Percentiles rank a stretch among this genome's conserved stretches.
Conservation (phyloP, 2,797 vertebrate species). For the Heterohyrax brucei region DNA sequence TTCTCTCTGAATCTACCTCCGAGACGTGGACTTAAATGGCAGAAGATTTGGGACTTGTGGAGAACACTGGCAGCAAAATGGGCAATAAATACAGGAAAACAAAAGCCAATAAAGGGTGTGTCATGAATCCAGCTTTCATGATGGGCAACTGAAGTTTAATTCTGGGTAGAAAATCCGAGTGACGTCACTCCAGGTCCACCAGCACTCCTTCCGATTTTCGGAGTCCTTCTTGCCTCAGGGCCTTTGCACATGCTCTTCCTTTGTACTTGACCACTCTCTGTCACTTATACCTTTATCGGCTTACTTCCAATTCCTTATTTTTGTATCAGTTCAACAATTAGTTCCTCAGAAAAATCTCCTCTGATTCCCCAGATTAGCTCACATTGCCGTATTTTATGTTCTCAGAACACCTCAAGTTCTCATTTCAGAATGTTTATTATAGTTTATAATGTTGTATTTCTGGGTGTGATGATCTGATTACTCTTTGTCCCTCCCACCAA, state of each 20-base stretch:
- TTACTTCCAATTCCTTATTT: background rate
- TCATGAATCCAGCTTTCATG: background rate
- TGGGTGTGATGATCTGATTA: background rate
- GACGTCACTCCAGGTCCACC: background rate
- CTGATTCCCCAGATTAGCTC: background rate
- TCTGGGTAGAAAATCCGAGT: background rate
- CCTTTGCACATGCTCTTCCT: background rate
- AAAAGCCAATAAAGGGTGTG: background rate
- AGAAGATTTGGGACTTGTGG: background rate
- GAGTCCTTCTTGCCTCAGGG: background rate
- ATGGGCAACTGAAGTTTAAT: background rate
- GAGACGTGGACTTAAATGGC: background rate
- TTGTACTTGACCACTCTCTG: background rate
- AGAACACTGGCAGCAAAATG: background rate
- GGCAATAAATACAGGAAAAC: background rate
- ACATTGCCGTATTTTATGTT: background rate
- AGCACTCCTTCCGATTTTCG: background rate
- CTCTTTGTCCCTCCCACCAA: background rate
- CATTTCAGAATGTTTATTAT: constrained; percentile 10
- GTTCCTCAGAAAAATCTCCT: background rate
- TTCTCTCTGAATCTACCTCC: background rate
- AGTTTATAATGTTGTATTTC: background rate
- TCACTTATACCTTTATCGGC: background rate
- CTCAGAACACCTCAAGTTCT: background rate
- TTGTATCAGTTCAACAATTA: background rate